Evolutionary conservation across 2,888 invertebrate genomes (phyloP), one percentile per base, ranked within the genome.

Genomic region (Drosophila koepferae): DNA sequence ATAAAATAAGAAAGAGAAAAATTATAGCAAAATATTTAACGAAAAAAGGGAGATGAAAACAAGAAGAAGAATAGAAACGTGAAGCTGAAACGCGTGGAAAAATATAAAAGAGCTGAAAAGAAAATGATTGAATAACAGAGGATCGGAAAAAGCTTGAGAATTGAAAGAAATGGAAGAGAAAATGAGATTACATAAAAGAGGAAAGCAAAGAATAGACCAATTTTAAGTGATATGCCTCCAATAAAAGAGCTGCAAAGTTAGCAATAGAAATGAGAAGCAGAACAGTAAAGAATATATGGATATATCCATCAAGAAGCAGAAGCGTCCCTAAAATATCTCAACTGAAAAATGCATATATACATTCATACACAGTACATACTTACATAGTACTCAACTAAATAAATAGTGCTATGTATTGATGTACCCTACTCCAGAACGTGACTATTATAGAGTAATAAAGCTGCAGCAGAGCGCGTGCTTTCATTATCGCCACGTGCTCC

Each of bases 401-500:
- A 12, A 38, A 46, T 59, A 49, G 16, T 14, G 34, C 6, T 36
- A 20, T 48, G 18, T 56, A 41, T 23, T 23, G 23, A 23, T 38
- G 14, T 9, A 55, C 7, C 16, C 28, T 34, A 71, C 44, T 41
- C 40, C 10, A 16, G 67, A 76, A 75, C 75, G 75, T 76, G 75
- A 72, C 72, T 48, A 46, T 56, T 55, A 6, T 12, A 7, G 43
- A 43, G 66, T 41, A 54, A 48, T 71, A 71, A 76, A 60, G 14
- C 38, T 34, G 2, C 60, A 51, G 31, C 20, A 14, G 49, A 51
- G 49, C 48, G 55, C 59, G 75, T 55, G 61, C 58, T 43, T 65
- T 48, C 46, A 60, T 55, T 62, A 66, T 65, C 41, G 58, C 71
- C 74, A 71, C 76, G 74, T 75, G 75, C 71, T 59, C 18, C 23